A percentile compares a stretch with the other conserved stretches of the same genome.
Conservation (phyloP, 2,113 vertebrate species). For the Grammomys surdaster region DNA sequence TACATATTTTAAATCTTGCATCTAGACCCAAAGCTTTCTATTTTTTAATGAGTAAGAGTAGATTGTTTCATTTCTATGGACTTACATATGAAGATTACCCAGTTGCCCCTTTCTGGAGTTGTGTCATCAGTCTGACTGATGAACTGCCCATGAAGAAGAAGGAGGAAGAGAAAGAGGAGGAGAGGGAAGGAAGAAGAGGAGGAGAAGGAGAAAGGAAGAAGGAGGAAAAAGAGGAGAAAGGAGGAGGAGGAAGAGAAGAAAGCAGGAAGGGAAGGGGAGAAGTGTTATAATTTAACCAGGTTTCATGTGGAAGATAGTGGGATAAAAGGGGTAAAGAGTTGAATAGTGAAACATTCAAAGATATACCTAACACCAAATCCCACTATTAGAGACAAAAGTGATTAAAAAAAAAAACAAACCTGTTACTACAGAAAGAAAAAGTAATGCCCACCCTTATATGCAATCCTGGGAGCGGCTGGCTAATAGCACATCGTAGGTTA, state of each 20-base stretch:
- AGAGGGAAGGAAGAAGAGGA: no score
- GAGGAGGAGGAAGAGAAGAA: no score
- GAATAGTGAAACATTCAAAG: conserved; percentile 31
- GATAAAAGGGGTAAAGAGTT: not conserved
- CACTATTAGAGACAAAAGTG: conserved; percentile 6
- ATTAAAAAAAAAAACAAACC: no score
- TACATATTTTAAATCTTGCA: not conserved
- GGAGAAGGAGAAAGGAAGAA: no score
- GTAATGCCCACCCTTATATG: not conserved
- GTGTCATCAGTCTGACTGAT: not conserved
- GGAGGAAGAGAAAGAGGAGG: not conserved
- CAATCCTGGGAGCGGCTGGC: not conserved
- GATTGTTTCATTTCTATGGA: conserved; percentile 35
- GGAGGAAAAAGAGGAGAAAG: no score
- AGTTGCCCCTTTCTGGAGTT: not conserved
- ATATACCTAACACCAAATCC: not conserved
- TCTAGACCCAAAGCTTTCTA: not conserved
- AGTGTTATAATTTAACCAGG: not conserved
- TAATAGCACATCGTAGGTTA: not conserved
- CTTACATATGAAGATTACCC: not conserved
- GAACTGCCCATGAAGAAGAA: not conserved
- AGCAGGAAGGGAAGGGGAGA: no score
- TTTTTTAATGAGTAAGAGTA: not conserved
- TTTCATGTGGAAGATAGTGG: not conserved
- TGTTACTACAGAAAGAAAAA: not conserved